Conservation (phyloP, 1,140 invertebrate species). For the Lordiphosa clarofinis region DNA sequence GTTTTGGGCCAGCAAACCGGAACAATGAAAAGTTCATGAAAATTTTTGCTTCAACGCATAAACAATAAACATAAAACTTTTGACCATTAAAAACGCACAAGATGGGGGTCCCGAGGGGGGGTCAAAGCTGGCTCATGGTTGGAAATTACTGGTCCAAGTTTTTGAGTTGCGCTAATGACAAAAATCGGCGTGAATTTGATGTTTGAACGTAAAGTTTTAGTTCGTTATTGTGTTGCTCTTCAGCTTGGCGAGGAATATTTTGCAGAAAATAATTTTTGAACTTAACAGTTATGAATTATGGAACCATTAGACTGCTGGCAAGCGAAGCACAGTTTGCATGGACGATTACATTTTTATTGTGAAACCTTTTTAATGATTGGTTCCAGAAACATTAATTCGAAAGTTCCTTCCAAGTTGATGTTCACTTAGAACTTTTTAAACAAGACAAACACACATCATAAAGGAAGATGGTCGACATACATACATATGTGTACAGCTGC, state of each 20-base stretch:
- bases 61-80: constrained; percentile 78
- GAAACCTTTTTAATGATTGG: too few relatives aligned
- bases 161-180: constrained; percentile 67
- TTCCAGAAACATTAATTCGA: too few relatives aligned
- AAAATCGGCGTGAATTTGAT: constrained; percentile 74
- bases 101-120: too few relatives aligned
- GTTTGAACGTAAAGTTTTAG: constrained; percentile 48
- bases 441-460: too few relatives aligned
- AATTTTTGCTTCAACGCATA: constrained; percentile 75
- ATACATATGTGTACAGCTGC: too few relatives aligned
- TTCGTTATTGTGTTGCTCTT: constrained; percentile 23
- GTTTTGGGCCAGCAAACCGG: constrained; percentile 70
- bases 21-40: constrained; percentile 78
- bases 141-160: constrained; percentile 39
- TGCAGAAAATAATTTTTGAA: constrained; percentile 9
- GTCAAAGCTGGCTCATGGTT: too few relatives aligned
- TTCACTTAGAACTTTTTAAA: too few relatives aligned
- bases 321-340: too few relatives aligned
- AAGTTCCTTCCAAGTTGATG: too few relatives aligned
- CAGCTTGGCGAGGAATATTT: constrained; percentile 4
- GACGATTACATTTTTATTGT: too few relatives aligned
- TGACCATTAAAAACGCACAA: constrained; percentile 68
- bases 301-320: too few relatives aligned
- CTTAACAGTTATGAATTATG: neutral
- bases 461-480: too few relatives aligned